These are phyloP conservation scores for Nematostella vectensis DNA, from an alignment of 92 coral and sea anemone species.

Conservation along the genomic window DNA sequence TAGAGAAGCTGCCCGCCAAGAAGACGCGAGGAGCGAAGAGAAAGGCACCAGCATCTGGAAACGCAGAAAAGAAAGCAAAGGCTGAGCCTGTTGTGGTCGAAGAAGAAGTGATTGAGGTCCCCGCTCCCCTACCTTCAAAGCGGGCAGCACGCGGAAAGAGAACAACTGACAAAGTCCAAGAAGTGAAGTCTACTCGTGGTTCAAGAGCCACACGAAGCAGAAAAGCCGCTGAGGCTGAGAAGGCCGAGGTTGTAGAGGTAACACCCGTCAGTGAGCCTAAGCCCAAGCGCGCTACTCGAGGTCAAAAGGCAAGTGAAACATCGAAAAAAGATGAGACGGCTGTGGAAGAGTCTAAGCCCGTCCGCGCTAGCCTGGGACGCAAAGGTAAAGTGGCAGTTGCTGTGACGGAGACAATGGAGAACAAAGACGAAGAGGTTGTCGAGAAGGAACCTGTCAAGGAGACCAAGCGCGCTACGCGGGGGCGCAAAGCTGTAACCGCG, in stretches of 20 bases:
- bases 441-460: background rate
- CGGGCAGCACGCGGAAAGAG: slow-evolving; percentile 3
- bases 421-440: background rate
- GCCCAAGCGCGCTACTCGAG: slow-evolving; percentile 10
- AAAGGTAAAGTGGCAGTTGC: too few relatives aligned
- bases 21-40: slow-evolving; percentile 14
- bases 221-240: slow-evolving; percentile 14
- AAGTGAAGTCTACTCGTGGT: background rate
- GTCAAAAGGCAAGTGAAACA: background rate
- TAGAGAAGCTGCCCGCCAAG: slow-evolving; percentile 5
- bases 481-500: background rate
- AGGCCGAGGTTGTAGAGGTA: background rate
- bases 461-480: background rate
- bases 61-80: slow-evolving; percentile 11
- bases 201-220: slow-evolving; percentile 14
- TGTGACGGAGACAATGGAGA: background rate
- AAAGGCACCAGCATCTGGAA: background rate
- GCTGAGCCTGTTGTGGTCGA: slow-evolving; percentile 2
- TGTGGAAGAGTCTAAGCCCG: background rate
- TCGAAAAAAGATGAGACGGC: background rate
- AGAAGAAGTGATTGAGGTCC: slow-evolving; percentile 3
- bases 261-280: background rate
- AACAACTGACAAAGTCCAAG: too few relatives aligned
- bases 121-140: too few relatives aligned
- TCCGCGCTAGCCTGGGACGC: too few relatives aligned